Evolutionary conservation across 2,797 vertebrate genomes (phyloP).

Genomic region (Ataeniobius toweri): DNA sequence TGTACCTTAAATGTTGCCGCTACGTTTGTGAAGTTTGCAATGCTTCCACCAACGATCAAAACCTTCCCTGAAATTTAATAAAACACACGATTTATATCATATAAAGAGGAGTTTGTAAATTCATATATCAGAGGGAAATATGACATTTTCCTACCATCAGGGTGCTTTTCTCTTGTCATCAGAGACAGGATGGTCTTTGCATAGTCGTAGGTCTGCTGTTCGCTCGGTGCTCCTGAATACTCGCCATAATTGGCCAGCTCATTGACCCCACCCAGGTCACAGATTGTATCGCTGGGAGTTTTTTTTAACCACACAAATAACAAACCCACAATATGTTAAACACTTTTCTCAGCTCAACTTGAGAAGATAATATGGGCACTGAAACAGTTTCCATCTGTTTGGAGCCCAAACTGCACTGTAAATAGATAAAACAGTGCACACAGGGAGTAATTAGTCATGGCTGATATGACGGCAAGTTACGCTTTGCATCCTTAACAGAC

Average conservation of each 20-base stretch:
- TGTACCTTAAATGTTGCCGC: conserved; percentile 97
- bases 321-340: background rate
- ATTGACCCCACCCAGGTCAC: conserved; percentile 93
- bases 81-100: background rate
- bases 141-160: conserved; percentile 80
- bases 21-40: conserved; percentile 98
- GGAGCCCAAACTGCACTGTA: conserved; percentile 16
- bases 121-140: background rate
- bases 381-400: conserved; percentile 1
- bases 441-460: conserved; percentile 72
- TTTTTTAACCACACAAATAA: conserved; percentile 9
- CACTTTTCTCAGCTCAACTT: background rate
- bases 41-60: conserved; percentile 96
- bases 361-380: background rate
- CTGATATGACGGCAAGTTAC: conserved; percentile 36
- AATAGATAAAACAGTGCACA: conserved; percentile 34
- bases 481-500: conserved; percentile 50
- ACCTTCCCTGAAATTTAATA: conserved; percentile 87
- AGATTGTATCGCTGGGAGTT: conserved; percentile 91
- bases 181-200: conserved; percentile 97
- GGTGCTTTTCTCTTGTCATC: conserved; percentile 94
- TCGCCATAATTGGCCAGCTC: conserved; percentile 97
- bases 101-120: background rate
- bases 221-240: conserved; percentile 95
- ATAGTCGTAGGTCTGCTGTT: conserved; percentile 98